phyloP scores from a whole-genome alignment of 2,113 vertebrate genomes.

The Syngnathoides biaculeatus region DNA sequence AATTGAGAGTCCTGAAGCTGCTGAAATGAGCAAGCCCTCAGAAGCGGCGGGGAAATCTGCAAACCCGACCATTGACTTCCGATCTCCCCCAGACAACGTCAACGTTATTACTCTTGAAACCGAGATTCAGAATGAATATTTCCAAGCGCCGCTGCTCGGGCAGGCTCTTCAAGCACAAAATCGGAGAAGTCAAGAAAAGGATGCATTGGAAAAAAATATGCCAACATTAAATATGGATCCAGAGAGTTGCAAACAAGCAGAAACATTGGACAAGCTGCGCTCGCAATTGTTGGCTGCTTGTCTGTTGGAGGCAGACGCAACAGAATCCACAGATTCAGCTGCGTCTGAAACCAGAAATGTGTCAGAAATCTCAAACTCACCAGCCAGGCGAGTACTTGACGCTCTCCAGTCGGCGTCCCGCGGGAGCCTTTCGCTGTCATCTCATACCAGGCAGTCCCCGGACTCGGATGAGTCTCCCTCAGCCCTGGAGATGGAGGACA shows the following conservation, averaged over 20 bases:
- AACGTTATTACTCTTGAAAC: slow-evolving; percentile 64
- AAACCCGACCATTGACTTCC: slow-evolving; percentile 42
- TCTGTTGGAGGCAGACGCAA: slow-evolving; percentile 23
- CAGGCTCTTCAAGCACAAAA: slow-evolving; percentile 51
- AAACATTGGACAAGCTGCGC: not conserved
- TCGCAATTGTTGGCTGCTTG: not conserved
- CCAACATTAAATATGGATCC: slow-evolving; percentile 4
- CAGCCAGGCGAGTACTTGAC: slow-evolving; percentile 57
- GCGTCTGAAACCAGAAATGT: slow-evolving; percentile 43
- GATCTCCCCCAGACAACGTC: slow-evolving; percentile 48
- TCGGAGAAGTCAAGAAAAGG: slow-evolving; percentile 25
- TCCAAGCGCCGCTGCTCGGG: slow-evolving; percentile 65
- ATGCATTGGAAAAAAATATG: slow-evolving; percentile 6
- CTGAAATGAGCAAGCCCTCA: slow-evolving; percentile 12
- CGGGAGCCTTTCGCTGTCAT: slow-evolving; percentile 54
- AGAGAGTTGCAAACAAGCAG: slow-evolving; percentile 21
- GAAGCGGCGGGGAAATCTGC: slow-evolving; percentile 14
- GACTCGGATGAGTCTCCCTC: slow-evolving; percentile 77
- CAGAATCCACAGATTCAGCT: slow-evolving; percentile 23
- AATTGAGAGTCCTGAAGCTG: slow-evolving; percentile 20
- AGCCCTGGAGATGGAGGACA: slow-evolving; percentile 78
- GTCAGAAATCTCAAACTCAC: slow-evolving; percentile 53
- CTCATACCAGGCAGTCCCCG: slow-evolving; percentile 64
- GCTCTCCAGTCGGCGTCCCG: slow-evolving; percentile 60
- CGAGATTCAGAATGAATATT: slow-evolving; percentile 66